phyloP scores from a whole-genome alignment of 2,888 invertebrate genomes.

The Tetramorium bicarinatum region DNA sequence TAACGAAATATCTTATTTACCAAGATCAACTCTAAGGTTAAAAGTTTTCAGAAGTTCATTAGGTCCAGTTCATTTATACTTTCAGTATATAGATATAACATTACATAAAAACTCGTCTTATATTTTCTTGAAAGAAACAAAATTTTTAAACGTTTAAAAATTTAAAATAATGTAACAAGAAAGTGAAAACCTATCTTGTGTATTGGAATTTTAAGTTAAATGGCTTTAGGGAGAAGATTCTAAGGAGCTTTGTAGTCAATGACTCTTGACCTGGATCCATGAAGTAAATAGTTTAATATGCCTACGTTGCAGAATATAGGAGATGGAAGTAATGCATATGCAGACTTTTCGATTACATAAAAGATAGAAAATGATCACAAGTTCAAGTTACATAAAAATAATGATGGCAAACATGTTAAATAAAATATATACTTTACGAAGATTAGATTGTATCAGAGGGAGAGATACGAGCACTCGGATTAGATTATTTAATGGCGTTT shows the following conservation, averaged over 20 bases:
- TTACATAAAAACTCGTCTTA: background rate
- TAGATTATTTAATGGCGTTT: slow-evolving; percentile 34
- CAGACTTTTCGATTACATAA: slow-evolving; percentile 12
- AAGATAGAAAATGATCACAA: background rate
- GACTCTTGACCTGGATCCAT: slow-evolving; percentile 81
- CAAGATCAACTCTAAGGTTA: background rate
- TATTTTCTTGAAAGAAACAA: background rate
- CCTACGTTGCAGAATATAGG: slow-evolving; percentile 73
- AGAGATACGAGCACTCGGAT: background rate
- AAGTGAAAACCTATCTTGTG: background rate
- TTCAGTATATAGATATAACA: background rate
- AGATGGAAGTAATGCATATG: slow-evolving; percentile 2
- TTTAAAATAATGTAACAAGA: background rate
- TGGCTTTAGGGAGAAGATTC: slow-evolving; percentile 44
- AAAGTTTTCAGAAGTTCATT: background rate
- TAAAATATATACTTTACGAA: slow-evolving; percentile 4
- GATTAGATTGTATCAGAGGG: slow-evolving; percentile 28
- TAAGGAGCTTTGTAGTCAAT: slow-evolving; percentile 75
- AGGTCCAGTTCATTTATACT: background rate
- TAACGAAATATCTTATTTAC: slow-evolving; percentile 8
- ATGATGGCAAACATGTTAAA: background rate
- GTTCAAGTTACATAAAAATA: background rate
- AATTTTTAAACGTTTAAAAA: background rate
- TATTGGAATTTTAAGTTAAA: slow-evolving; percentile 32
- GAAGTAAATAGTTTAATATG: slow-evolving; percentile 75